A percentile compares a stretch with the other conserved stretches of the same genome.
phyloP scores from a whole-genome alignment of 2,113 vertebrate species.

The Notothenia rossii region DNA sequence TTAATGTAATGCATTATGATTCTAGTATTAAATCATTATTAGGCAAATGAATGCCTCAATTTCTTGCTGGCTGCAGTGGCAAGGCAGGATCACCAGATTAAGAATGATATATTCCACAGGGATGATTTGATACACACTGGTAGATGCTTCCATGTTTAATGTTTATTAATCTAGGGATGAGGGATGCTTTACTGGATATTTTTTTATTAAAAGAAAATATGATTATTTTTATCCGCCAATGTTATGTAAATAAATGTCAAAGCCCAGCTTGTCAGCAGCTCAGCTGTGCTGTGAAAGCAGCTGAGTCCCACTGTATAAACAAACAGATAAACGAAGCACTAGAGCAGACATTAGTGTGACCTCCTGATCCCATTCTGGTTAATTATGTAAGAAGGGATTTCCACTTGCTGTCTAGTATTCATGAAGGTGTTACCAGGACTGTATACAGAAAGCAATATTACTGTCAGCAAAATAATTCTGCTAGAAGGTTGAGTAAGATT shows the following conservation, averaged over 20 bases:
- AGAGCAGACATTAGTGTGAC: constrained; percentile 35
- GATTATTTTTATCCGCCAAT: not conserved
- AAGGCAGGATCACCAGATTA: not conserved
- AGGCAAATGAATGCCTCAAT: not conserved
- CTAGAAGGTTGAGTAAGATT: constrained; percentile 2
- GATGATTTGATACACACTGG: not conserved
- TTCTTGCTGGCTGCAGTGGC: not conserved
- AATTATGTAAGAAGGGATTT: constrained; percentile 63
- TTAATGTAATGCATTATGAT: too few relatives aligned
- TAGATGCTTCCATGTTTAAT: too few relatives aligned
- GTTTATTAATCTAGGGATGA: too few relatives aligned
- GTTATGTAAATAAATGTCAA: not conserved
- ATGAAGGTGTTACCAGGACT: constrained; percentile 20
- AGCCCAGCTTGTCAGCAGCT: not conserved
- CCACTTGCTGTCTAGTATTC: constrained; percentile 35
- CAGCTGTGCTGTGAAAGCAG: constrained; percentile 20
- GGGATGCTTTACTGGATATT: too few relatives aligned
- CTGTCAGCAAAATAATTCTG: constrained; percentile 3
- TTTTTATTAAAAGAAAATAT: not conserved
- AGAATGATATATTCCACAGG: not conserved
- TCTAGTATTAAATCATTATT: not conserved
- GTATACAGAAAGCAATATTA: not conserved
- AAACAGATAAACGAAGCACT: constrained; percentile 34
- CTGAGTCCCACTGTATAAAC: constrained; percentile 32
- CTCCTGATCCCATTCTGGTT: constrained; percentile 46